phyloP scores from a whole-genome alignment of 2,888 invertebrate genomes.

The Koerneria pararmatus region DNA sequence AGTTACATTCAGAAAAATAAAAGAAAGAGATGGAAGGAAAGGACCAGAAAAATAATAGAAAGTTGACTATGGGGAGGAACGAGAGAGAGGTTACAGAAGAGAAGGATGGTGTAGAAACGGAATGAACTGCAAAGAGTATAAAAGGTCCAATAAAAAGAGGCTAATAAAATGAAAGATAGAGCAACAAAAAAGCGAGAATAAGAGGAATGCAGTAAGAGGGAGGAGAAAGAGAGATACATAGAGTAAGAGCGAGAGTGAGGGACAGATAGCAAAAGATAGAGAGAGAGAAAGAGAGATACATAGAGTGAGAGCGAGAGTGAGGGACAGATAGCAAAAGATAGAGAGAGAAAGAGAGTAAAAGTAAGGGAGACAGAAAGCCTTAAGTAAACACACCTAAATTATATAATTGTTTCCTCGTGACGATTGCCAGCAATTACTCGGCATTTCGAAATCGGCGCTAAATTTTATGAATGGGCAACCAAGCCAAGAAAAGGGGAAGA shows the following conservation, averaged over 20 bases:
- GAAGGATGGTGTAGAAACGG: background rate
- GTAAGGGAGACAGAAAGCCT: background rate
- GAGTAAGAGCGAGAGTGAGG: constrained; percentile 10
- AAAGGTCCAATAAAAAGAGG: background rate
- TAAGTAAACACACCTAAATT: too few relatives aligned
- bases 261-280: background rate
- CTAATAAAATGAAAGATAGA: background rate
- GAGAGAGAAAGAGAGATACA: background rate
- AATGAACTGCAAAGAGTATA: background rate
- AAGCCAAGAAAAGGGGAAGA: too few relatives aligned
- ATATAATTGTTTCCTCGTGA: too few relatives aligned
- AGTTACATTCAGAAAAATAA: too few relatives aligned
- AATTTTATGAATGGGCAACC: too few relatives aligned
- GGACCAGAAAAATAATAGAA: background rate
- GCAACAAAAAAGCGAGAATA: background rate
- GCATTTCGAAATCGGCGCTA: too few relatives aligned
- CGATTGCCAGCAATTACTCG: too few relatives aligned
- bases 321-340: background rate
- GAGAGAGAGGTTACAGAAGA: background rate
- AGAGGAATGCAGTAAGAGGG: background rate
- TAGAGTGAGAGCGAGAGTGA: background rate
- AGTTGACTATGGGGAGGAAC: background rate
- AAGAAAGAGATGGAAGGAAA: background rate
- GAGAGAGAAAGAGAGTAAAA: constrained; percentile 8
- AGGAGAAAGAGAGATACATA: background rate